These are phyloP conservation scores for Microchirus variegatus DNA, from an alignment of 2,797 vertebrate species.

Conservation along the genomic window DNA sequence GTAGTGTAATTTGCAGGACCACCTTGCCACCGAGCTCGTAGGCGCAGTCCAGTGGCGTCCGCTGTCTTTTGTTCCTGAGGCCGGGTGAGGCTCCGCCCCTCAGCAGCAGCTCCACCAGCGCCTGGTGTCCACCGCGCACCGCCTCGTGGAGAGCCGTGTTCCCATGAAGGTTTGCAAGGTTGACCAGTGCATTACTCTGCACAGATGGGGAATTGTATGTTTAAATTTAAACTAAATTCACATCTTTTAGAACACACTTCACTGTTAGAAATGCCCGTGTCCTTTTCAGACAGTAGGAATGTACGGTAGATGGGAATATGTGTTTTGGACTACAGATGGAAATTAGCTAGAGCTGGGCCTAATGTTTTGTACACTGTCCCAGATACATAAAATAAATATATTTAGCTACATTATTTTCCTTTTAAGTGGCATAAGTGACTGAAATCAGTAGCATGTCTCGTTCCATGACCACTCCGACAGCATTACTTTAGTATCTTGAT, in stretches of 20 bases:
- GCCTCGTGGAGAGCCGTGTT: conserved; percentile 93
- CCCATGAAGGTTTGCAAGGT: conserved; percentile 86
- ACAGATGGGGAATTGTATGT: neutral
- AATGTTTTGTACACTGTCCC: no score
- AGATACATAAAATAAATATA: no score
- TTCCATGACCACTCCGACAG: no score
- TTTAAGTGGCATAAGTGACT: no score
- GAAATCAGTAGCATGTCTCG: no score
- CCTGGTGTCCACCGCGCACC: conserved; percentile 76
- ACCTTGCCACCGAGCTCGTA: conserved; percentile 84
- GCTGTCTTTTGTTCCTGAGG: conserved; percentile 85
- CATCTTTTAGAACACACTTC: neutral
- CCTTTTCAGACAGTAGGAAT: no score
- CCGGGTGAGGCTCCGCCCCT: conserved; percentile 80
- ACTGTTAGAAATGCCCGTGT: no score
- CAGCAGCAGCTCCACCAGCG: conserved; percentile 88
- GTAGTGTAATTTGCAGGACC: neutral
- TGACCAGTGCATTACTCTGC: conserved; percentile 86
- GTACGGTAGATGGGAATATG: no score
- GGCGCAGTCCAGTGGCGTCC: conserved; percentile 87
- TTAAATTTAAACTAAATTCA: neutral
- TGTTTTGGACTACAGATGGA: no score
- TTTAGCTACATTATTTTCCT: no score
- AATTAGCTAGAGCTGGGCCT: no score
- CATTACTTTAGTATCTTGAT: no score